A percentile compares a stretch with the other conserved stretches of the same genome.
Evolutionary conservation across 2,888 invertebrate genomes (phyloP).

Genomic region (Agrochola lychnidis): DNA sequence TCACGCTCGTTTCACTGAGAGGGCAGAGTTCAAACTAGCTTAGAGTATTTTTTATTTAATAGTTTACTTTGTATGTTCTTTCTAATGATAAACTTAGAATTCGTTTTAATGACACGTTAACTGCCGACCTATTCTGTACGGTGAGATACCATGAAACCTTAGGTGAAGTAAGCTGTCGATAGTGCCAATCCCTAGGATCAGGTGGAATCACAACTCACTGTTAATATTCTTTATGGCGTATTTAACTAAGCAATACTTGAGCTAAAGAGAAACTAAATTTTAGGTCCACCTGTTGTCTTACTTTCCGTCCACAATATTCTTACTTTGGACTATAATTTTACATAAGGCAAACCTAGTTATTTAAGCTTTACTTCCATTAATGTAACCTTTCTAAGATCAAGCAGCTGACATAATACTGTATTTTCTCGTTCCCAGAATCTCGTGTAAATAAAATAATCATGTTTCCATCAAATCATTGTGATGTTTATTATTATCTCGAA

Average conservation of each 20-base stretch:
- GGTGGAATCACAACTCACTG: no score
- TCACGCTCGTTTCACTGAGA: slow-evolving; percentile 37
- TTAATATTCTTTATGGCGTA: background rate
- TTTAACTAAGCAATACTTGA: background rate
- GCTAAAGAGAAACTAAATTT: background rate
- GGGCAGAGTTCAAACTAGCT: slow-evolving; percentile 46
- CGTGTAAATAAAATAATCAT: slow-evolving; percentile 13
- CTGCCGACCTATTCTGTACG: no score
- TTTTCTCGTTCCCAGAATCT: slow-evolving; percentile 5
- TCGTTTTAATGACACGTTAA: background rate
- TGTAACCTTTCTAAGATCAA: background rate
- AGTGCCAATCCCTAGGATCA: no score
- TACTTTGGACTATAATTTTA: background rate
- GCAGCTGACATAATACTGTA: background rate
- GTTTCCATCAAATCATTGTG: slow-evolving; percentile 25
- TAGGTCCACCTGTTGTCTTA: background rate
- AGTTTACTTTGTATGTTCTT: slow-evolving; percentile 5
- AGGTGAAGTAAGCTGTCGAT: no score
- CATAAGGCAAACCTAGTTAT: no score
- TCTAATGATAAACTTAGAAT: background rate
- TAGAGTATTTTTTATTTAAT: slow-evolving; percentile 5
- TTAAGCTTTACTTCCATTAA: background rate
- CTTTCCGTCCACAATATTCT: background rate
- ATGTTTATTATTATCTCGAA: slow-evolving; percentile 38
- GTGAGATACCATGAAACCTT: no score